Evolutionary conservation across 2,888 invertebrate species (phyloP), one percentile per base, ranked within the genome.

Genomic region (Drosophila meridiana): DNA sequence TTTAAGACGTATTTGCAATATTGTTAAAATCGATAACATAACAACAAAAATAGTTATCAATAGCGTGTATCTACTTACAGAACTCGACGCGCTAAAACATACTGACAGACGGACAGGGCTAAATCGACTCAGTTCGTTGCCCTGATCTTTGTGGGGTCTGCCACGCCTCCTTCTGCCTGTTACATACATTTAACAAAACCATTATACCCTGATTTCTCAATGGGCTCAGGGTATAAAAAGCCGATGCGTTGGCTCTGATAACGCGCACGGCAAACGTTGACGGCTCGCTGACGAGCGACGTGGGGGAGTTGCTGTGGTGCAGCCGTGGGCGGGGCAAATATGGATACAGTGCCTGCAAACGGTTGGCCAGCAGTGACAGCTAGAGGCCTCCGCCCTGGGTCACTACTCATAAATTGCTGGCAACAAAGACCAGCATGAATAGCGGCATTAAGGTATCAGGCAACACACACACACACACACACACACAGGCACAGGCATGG

Each of bases 371-470:
- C 48, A 45, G 55, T 65, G 62, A 62, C 76, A 67, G 61, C 57
- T 38, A 32, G 30, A 45, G 73, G 50, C 36, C 47, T 45, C 47
- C 28, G 69, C 66, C 65, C 45, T 42, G 71, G 78, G 75, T 71
- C 85, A 64, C 74, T 66, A 64, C 74, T 68, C 78, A 82, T 85
- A 85, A 85, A 83, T 85, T 84, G 79, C 72, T 59, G 60, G 50
- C 56, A 61, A 50, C 67, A 75, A 59, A 36, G 66, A 28, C 20
- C 48, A 57, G 52, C 83, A 80, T 88, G 89, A 83, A 84, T 86
- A 69, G 83, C 67, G 81, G 87, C 60, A 88, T 88, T 84, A 84
- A 86, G 83, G 84, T 86, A 88, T 86, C 83, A 74, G 83, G 55
- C 65, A 67, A 64, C 36, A 38, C 50, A 66, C 42, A 70, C 48